Evolutionary conservation across 2,797 vertebrate species (phyloP), one percentile per base, ranked within the genome.

Genomic region (Thaleichthys pacificus): DNA sequence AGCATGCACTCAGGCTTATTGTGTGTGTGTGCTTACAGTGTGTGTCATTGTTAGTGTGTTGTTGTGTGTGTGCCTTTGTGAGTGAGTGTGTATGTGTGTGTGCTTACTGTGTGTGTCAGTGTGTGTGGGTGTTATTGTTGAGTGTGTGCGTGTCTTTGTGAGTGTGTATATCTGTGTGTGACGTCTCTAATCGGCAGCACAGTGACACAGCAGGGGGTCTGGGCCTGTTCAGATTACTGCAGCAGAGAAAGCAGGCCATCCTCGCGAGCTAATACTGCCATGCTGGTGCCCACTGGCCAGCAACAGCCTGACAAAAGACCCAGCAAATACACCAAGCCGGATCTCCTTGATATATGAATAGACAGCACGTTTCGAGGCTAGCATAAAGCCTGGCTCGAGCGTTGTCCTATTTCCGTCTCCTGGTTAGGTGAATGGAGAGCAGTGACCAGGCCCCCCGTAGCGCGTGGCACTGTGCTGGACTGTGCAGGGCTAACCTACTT

Each of bases 401-500:
- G 51, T 5, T n/a, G 51, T 54, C 51, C 51, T 54, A n/a, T n/a
- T 17, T 54, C 51, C 51, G 8, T 54, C 17, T 54, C 51, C 17
- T 3, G 51, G 15, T n/a, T 7, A 4, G 17, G 61, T 11, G 61
- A 32, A 11, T 38, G 38, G 38, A 42, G 38, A 42, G 38, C 38
- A 3, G 61, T 35, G 61, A 32, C 15, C 3, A 14, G 38, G 12
- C 26, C 26, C 3, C 21, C 22, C 14, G 51, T 4, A 24, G 42
- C 42, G 49, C 42, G 17, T 51, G 65, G 65, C 42, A 51, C 65
- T 66, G 17, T 24, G 42, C 49, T 66, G 42, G 65, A 42, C 47
- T 22, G 49, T 32, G 47, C 38, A 22, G n/a, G 42, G 64, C 64
- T 66, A 51, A 66, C 64, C 42, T 42, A 66, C 42, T 49, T 66